phyloP scores from a whole-genome alignment of 2,888 invertebrate genomes.

The Eupeodes luniger region DNA sequence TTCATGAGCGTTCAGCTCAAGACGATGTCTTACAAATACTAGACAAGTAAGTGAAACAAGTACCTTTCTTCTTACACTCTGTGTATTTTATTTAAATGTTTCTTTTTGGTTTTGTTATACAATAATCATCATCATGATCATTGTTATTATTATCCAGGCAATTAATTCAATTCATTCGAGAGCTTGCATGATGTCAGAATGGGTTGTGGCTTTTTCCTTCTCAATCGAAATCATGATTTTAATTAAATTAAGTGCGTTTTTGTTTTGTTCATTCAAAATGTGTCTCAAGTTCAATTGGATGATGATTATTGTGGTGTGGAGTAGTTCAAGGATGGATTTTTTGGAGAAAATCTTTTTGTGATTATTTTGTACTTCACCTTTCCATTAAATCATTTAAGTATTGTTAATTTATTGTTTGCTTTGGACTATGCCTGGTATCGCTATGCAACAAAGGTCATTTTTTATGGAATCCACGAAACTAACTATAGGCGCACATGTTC shows the following conservation, averaged over 20 bases:
- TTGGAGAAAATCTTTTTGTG: not conserved
- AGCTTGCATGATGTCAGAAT: conserved; percentile 60
- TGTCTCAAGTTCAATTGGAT: conserved; percentile 35
- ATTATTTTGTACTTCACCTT: not conserved
- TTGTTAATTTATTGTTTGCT: no score
- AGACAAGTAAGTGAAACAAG: conserved; percentile 83
- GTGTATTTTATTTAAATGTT: not conserved
- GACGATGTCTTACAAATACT: conserved; percentile 91
- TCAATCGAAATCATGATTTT: conserved; percentile 17
- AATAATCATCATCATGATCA: not conserved
- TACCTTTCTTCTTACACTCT: not conserved
- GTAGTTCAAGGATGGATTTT: not conserved
- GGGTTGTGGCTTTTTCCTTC: conserved; percentile 25
- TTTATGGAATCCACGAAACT: no score
- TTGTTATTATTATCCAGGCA: conserved; percentile 46
- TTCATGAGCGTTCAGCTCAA: conserved; percentile 97
- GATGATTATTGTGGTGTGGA: not conserved
- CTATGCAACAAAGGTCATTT: no score
- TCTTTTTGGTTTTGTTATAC: not conserved
- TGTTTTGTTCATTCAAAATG: not conserved
- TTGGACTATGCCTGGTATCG: no score
- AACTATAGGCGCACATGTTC: no score
- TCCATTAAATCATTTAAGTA: no score
- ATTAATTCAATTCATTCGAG: conserved; percentile 37
- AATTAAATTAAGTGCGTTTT: conserved; percentile 42